Percentiles rank a stretch among this genome's conserved stretches.
phyloP scores from a whole-genome alignment of 2,113 vertebrate species.

The Sporophila hypoxantha region DNA sequence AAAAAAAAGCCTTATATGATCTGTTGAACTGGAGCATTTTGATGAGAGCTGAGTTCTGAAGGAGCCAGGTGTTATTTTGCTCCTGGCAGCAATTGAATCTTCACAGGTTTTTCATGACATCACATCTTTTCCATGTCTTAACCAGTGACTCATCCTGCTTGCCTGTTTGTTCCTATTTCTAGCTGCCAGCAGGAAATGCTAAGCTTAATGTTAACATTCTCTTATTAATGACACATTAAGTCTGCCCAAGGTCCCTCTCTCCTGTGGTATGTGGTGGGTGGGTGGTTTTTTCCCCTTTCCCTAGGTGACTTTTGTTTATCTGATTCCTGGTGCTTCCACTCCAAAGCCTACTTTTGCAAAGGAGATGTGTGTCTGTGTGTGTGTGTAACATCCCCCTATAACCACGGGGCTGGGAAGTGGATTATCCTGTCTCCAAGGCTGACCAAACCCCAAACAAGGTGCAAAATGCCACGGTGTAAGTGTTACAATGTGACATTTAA shows the following conservation, averaged over 20 bases:
- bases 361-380: background rate
- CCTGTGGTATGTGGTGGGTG: background rate
- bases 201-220: background rate
- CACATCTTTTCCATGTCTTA: conserved; percentile 37
- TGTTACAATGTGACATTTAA: accelerated
- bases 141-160: conserved; percentile 52
- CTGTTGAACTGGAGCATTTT: conserved; percentile 29
- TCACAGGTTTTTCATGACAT: conserved; percentile 53
- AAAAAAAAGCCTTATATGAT: background rate
- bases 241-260: background rate
- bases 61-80: conserved; percentile 46
- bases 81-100: conserved; percentile 52
- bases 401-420: accelerated
- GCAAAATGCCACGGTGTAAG: background rate
- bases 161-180: conserved; percentile 57
- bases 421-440: background rate
- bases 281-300: background rate
- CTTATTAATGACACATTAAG: background rate
- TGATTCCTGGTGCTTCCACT: background rate
- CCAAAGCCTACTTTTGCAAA: background rate
- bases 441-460: background rate
- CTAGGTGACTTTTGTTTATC: background rate
- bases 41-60: conserved; percentile 16
- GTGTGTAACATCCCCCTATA: background rate
- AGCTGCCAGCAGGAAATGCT: conserved; percentile 27